Base-by-base conservation (phyloP, 2,113 vertebrate genomes). In the Marcusenius ussheri region DNA sequence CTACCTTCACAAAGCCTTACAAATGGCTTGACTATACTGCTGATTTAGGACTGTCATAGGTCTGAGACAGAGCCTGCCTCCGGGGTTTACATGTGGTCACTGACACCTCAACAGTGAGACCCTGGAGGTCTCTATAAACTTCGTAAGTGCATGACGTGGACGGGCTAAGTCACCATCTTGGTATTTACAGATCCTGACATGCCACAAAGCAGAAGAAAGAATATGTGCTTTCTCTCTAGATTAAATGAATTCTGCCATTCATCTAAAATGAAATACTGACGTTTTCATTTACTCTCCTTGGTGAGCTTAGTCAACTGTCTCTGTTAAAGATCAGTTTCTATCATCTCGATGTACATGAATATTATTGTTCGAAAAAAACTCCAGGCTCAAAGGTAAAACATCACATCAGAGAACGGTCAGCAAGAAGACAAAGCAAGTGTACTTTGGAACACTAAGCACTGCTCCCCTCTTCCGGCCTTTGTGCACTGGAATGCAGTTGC, bases 401-500 rank as follows among this genome's bases (percentile, higher is more conserved):
- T 46, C 13, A 35, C 42, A 46, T 27, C 39, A 66, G 56, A 11
- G 39, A 58, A 13, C 0, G 21, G 46, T 62, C 11, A 46, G 47
- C 15, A 19, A 21, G 50, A 39, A 24, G 85, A 90, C 27, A 87
- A 31, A 56, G 31, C 85, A 31, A 53, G 85, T 53, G 13, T 15
- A 19, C 50, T 50, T 49, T 24, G 15, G 50, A 58, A 27, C 88
- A 66, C 19, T 19, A 46, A 5, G 88, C 94, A 91, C 91, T 93
- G 92, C 93, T 35, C 24, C 77, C 89, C 89, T 77, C 85, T 89
- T 95, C 94, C 95, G 95, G 93, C 45, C 83, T 95, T 95, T 95
- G 94, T 95, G 88, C 90, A 80, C 77, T 93, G 94, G 95, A 95
- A 95, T 95, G 93, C 91, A 90, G 74, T 51, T 92, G 58, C 11